These are phyloP conservation scores for Neosilurus hyrtlii DNA, from an alignment of 2,797 vertebrate species.

Conservation along the genomic window DNA sequence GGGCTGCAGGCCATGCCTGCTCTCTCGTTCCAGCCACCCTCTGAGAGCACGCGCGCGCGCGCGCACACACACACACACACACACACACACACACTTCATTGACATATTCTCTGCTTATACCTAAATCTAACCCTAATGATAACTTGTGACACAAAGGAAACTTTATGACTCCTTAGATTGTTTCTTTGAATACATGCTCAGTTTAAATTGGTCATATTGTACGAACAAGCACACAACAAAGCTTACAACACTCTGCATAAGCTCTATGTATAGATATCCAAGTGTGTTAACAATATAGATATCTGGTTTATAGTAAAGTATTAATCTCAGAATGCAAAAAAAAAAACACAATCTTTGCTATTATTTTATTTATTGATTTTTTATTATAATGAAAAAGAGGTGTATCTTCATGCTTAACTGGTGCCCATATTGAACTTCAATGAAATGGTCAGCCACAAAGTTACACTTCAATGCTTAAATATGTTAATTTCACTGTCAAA, in stretches of 20 bases:
- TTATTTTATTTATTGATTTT: neutral
- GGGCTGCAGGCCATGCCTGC: constrained; percentile 89
- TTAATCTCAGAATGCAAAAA: neutral
- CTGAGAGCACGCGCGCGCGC: constrained; percentile 63
- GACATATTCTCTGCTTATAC: neutral
- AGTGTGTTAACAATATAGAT: neutral
- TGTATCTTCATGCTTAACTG: neutral
- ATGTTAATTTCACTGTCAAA: neutral
- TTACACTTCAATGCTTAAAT: neutral
- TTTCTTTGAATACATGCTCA: neutral
- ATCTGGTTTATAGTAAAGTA: neutral
- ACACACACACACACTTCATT: neutral
- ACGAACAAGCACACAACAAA: neutral
- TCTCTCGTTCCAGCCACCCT: constrained; percentile 96
- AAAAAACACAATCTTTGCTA: too few relatives aligned
- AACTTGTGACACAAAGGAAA: neutral
- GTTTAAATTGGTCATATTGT: neutral
- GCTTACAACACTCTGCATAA: neutral
- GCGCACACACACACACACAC: constrained; percentile 33
- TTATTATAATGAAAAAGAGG: neutral
- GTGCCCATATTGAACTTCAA: neutral
- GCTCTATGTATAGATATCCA: neutral
- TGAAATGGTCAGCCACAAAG: neutral
- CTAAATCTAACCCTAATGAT: neutral
- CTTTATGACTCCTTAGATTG: neutral